Percentiles rank a stretch among this genome's conserved stretches.
Conservation (phyloP, 1,140 invertebrate genomes). For the Polypedilum pembai region DNA sequence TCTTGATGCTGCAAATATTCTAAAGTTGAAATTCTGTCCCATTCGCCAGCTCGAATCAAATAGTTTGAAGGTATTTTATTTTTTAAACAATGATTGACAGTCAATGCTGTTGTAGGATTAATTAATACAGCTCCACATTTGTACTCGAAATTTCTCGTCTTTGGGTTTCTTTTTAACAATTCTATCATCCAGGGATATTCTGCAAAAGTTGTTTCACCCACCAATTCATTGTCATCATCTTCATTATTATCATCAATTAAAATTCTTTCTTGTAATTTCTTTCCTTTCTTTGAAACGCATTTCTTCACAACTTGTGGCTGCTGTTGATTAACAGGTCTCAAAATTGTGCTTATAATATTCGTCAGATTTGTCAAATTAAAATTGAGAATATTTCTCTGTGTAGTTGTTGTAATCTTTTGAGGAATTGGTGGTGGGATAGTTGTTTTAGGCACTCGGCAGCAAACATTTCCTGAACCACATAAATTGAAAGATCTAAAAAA, state of each 20-base stretch:
- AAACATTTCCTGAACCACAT: neutral
- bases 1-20: constrained; percentile 48
- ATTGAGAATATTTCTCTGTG: neutral
- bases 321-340: neutral
- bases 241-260: constrained; percentile 1
- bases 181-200: neutral
- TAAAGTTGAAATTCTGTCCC: constrained; percentile 46
- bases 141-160: neutral
- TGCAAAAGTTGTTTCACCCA: neutral
- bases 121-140: constrained; percentile 23
- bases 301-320: neutral
- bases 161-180: neutral
- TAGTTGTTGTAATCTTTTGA: neutral
- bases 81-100: neutral
- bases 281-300: constrained; percentile 2
- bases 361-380: neutral
- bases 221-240: constrained; percentile 2
- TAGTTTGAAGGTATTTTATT: neutral
- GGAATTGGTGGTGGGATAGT: neutral
- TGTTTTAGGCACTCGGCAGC: neutral
- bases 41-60: constrained; percentile 45
- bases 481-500: neutral
- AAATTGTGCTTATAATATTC: neutral
- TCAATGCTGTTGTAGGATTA: neutral
- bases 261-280: constrained; percentile 11